phyloP scores from a whole-genome alignment of 2,888 invertebrate genomes.

The Gnatocerus cornutus region DNA sequence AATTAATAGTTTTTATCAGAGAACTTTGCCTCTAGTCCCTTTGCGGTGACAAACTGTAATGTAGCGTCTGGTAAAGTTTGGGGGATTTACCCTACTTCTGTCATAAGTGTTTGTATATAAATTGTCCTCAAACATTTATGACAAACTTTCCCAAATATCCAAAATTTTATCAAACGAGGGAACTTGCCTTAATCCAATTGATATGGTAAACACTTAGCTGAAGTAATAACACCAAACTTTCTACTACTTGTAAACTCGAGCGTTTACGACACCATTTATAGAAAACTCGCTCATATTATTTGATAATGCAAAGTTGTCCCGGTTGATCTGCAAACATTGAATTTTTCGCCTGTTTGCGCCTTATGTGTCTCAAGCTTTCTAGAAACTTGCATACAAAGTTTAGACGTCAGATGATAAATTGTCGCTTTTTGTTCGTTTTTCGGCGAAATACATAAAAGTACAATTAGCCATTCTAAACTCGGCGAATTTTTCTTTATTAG shows the following conservation, averaged over 20 bases:
- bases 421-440: constrained; percentile 23
- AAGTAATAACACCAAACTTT: constrained; percentile 10
- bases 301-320: neutral
- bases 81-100: neutral
- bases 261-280: constrained; percentile 10
- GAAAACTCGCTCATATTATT: constrained; percentile 2
- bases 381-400: constrained; percentile 12
- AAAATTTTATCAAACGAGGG: neutral
- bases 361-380: neutral
- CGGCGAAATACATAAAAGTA: constrained; percentile 16
- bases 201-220: constrained; percentile 10
- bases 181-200: constrained; percentile 3
- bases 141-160: neutral
- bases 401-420: constrained; percentile 24
- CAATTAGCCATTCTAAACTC: constrained; percentile 25
- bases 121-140: constrained; percentile 1
- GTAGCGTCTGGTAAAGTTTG: neutral
- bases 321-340: neutral
- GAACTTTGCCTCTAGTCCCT: neutral
- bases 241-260: constrained; percentile 1
- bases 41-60: neutral
- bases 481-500: constrained; percentile 29
- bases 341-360: neutral
- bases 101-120: constrained; percentile 1
- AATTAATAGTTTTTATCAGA: too few species aligned